phyloP scores from a whole-genome alignment of 2,888 invertebrate species.

The Microctonus aethiopoides region DNA sequence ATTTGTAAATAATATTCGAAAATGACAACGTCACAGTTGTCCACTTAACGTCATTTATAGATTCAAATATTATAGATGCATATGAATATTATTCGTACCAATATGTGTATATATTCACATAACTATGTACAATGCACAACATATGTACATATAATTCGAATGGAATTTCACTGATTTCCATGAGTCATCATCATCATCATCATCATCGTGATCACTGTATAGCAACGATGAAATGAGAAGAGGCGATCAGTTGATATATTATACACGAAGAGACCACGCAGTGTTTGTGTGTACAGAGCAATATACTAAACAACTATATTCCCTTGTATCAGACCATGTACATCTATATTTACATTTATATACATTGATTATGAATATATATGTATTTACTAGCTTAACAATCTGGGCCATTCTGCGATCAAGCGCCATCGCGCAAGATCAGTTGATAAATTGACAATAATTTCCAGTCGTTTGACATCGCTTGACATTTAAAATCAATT shows the following conservation, averaged over 20 bases:
- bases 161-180: constrained; percentile 41
- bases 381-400: constrained; percentile 38
- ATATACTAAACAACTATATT: background rate
- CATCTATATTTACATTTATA: background rate
- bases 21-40: constrained; percentile 3
- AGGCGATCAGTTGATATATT: no score
- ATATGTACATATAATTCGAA: constrained; percentile 8
- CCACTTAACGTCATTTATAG: constrained; percentile 20
- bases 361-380: constrained; percentile 14
- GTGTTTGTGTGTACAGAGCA: background rate
- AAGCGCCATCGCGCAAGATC: constrained; percentile 34
- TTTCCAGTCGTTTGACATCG: constrained; percentile 64
- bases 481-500: constrained; percentile 64
- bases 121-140: no score
- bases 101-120: no score
- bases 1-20: constrained; percentile 3
- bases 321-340: background rate
- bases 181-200: constrained; percentile 42
- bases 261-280: background rate
- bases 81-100: no score
- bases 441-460: constrained; percentile 61
- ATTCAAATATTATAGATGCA: background rate
- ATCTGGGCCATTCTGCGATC: constrained; percentile 44
- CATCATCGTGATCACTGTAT: constrained; percentile 1
- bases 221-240: background rate